Conservation (phyloP, 2,113 vertebrate species). For the Zeus faber region DNA sequence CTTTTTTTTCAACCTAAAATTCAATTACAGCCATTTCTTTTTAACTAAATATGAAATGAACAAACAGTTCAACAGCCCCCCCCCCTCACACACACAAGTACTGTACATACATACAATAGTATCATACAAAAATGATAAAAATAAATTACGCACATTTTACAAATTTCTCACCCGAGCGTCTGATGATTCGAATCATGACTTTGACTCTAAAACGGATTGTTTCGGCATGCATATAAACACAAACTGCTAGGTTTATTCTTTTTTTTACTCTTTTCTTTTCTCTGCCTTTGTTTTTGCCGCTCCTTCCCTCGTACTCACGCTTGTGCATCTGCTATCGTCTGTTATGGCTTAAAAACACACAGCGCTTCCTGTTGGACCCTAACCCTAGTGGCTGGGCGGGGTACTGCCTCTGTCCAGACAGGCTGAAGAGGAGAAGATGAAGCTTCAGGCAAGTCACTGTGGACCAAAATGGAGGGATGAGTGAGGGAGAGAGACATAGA, state of each 20-base stretch:
- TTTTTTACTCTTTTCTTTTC: slow-evolving; percentile 35
- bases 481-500: no score
- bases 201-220: slow-evolving; percentile 69
- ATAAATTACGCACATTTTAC: slow-evolving; percentile 81
- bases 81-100: slow-evolving; percentile 59
- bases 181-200: slow-evolving; percentile 64
- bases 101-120: slow-evolving; percentile 63
- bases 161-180: slow-evolving; percentile 73
- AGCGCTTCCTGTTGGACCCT: slow-evolving; percentile 17
- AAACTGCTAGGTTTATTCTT: slow-evolving; percentile 54
- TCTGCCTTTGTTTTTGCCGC: slow-evolving; percentile 43
- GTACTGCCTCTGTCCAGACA: no score
- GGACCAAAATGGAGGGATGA: no score
- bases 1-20: slow-evolving; percentile 73
- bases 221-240: slow-evolving; percentile 75
- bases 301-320: no score
- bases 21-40: slow-evolving; percentile 67
- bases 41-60: slow-evolving; percentile 81
- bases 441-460: no score
- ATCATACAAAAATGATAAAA: slow-evolving; percentile 80
- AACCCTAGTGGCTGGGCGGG: slow-evolving; percentile 15
- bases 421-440: no score
- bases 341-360: slow-evolving; percentile 77
- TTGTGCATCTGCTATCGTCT: slow-evolving; percentile 57
- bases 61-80: slow-evolving; percentile 71